Conservation (phyloP, 2,113 vertebrate genomes). For the Ursus arctos region DNA sequence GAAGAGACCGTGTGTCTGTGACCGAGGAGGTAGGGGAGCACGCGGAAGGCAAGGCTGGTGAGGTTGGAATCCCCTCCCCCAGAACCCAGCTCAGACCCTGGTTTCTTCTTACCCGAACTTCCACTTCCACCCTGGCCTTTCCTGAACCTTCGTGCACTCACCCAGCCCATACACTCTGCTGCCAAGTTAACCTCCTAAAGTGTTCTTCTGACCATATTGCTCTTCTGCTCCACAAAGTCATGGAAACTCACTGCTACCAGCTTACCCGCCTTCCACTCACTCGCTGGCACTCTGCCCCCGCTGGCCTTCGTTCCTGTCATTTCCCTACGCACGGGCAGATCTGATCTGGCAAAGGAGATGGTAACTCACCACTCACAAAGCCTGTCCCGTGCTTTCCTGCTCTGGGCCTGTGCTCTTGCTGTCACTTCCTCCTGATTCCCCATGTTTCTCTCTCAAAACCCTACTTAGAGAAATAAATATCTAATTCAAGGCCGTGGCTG, state of each 20-base stretch:
- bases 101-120: not conserved
- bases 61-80: not conserved
- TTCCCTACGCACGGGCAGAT: fast-evolving
- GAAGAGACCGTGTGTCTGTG: not conserved
- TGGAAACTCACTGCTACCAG: not conserved
- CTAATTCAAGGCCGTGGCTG: not conserved
- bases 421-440: not conserved
- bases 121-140: not conserved
- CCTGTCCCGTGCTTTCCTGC: not conserved
- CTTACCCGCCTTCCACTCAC: fast-evolving
- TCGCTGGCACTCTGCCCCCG: fast-evolving
- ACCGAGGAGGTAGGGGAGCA: fast-evolving
- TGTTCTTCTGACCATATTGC: fast-evolving
- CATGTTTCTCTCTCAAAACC: not conserved
- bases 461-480: not conserved
- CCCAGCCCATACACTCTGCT: fast-evolving
- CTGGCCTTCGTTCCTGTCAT: not conserved
- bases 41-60: not conserved
- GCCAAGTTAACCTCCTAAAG: not conserved
- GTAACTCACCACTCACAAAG: not conserved
- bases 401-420: not conserved
- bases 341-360: not conserved
- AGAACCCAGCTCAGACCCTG: not conserved
- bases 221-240: not conserved
- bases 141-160: fast-evolving